A percentile compares a stretch with the other conserved stretches of the same genome.
Conservation (phyloP, 1,140 invertebrate species). For the Oryzaephilus surinamensis region DNA sequence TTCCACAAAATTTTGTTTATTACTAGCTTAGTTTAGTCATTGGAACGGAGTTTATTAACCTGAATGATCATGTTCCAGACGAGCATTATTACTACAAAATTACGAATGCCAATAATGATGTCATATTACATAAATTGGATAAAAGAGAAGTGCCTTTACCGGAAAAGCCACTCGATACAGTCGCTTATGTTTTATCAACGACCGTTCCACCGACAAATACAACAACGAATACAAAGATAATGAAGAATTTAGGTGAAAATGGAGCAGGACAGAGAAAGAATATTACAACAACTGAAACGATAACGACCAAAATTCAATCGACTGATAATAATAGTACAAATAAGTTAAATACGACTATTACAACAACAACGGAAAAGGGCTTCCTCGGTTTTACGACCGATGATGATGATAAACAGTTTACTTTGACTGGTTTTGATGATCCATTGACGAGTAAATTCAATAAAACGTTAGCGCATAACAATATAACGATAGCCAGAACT, state of each 20-base stretch:
- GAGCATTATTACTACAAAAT: too few relatives aligned
- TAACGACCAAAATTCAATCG: conserved; percentile 13
- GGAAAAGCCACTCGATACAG: too few relatives aligned
- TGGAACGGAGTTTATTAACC: too few relatives aligned
- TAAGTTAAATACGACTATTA: conserved; percentile 9
- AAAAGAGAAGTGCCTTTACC: too few relatives aligned
- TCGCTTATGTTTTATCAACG: too few relatives aligned
- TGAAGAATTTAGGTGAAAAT: conserved; percentile 25
- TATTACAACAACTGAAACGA: conserved; percentile 11
- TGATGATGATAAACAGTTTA: conserved; percentile 14
- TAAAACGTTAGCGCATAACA: conserved; percentile 38
- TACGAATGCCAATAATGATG: too few relatives aligned
- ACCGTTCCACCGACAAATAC: conserved; percentile 3
- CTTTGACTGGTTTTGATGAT: conserved; percentile 11
- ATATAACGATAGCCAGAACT: conserved; percentile 37
- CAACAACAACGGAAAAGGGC: too few relatives aligned
- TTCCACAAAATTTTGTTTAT: too few relatives aligned
- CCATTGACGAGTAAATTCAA: conserved; percentile 27
- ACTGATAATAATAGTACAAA: conserved; percentile 6
- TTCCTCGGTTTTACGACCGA: too few relatives aligned
- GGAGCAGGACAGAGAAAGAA: conserved; percentile 24
- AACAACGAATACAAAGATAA: neutral
- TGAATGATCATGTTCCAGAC: too few relatives aligned
- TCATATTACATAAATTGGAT: too few relatives aligned
- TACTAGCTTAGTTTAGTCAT: too few relatives aligned